Percentiles rank a stretch among this genome's conserved stretches.
These are phyloP conservation scores for Astyanax mexicanus DNA, from an alignment of 2,797 vertebrate genomes.

Conservation along the genomic window DNA sequence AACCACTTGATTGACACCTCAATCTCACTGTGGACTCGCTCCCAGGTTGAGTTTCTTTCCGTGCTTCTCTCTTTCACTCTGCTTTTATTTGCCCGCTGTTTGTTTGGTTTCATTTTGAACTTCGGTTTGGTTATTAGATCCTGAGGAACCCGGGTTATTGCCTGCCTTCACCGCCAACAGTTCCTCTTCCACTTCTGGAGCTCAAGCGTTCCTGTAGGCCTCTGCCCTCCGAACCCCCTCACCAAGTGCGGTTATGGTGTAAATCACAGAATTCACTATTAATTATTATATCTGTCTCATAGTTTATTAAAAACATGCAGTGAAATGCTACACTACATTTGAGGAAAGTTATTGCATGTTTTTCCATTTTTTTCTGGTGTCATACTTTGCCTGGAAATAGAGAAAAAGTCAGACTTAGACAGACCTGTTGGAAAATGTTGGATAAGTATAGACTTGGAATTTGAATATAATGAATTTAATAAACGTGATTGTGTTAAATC, in stretches of 20 bases:
- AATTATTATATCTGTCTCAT: not conserved
- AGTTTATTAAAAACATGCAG: not conserved
- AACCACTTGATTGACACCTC: constrained; percentile 73
- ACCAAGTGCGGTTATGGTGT: not conserved
- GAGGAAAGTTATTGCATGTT: no score
- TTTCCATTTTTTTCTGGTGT: no score
- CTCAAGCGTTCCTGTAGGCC: not conserved
- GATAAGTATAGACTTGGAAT: no score
- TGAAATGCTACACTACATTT: not conserved
- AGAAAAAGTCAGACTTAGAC: no score
- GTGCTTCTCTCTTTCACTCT: constrained; percentile 24
- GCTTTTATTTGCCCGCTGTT: constrained; percentile 60
- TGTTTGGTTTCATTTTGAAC: constrained; percentile 73
- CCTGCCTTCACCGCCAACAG: constrained; percentile 67
- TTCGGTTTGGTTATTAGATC: constrained; percentile 75
- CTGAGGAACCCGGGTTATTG: constrained; percentile 73
- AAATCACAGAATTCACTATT: not conserved
- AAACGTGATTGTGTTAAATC: no score
- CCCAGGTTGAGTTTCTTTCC: not conserved
- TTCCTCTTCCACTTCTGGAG: constrained; percentile 45
- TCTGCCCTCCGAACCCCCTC: not conserved
- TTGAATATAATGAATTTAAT: no score
- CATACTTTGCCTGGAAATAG: no score
- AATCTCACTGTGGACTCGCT: constrained; percentile 72
- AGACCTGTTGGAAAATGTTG: no score